Evolutionary conservation across 2,113 vertebrate genomes (phyloP), one percentile per base, ranked within the genome.

Genomic region (Cebidichthys violaceus): DNA sequence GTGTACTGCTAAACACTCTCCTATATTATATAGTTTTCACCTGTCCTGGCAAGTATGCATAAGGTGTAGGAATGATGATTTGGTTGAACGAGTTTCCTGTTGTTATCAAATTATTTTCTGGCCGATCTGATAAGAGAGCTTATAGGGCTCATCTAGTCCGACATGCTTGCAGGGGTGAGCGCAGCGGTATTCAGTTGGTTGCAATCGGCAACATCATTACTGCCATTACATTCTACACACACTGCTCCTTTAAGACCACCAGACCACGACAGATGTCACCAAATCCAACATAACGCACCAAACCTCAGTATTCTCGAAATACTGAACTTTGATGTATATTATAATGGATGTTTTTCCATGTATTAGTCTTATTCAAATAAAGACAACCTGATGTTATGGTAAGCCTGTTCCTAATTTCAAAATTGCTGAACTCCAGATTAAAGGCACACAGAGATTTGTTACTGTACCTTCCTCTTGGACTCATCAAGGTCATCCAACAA

Each of bases 401-500:
- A 22, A 59, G 29, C 35, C 1, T 37, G 4, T 24, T 18, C 8
- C 10, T 27, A 15, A 45, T 14, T 0, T 52, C 7, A 39, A 75
- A 80, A 43, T 4, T 4, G 7, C 8, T 37, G 22, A 47, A 47
- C 11, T 5, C 75, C 27, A 33, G n/a, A 62, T 52, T 13, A 13
- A 39, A 33, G 24, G 50, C 60, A 41, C 10, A 11, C 52, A 31
- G 0, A 18, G 1, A 24, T 73, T 14, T 79, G 22, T 66, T 29
- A 29, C 31, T 50, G 31, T 57, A 35, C 31, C 43, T 65, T 73
- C 31, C 31, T 35, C 57, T 64, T 18, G 14, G 9, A 80, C 39
- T 79, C 41, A 66, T 70, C 71, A 1, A 72, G 81, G 91, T 84
- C 84, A 75, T 80, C 80, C 59, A 37, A 37, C 60, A 33, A 43